phyloP scores from a whole-genome alignment of 1,140 invertebrate genomes.

The Episyrphus balteatus region DNA sequence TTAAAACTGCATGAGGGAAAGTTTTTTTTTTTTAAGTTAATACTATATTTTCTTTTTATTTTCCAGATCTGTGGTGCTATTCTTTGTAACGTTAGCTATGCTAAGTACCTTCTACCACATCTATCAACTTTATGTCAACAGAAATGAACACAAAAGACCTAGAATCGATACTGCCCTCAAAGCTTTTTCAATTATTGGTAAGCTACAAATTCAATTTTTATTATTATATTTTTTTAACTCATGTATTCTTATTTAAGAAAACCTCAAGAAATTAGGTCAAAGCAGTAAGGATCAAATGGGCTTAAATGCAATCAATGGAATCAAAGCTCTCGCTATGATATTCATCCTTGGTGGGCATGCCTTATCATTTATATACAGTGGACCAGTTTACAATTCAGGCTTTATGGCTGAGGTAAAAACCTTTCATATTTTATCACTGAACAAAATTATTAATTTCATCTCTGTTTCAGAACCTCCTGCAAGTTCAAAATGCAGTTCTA shows the following conservation, averaged over 20 bases:
- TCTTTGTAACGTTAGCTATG: conserved; percentile 19
- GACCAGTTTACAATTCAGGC: conserved; percentile 48
- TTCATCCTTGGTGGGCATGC: conserved; percentile 53
- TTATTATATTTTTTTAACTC: conserved; percentile 44
- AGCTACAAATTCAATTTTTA: conserved; percentile 36
- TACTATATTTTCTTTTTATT: conserved; percentile 8
- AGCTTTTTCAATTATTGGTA: conserved; percentile 17
- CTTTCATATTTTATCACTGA: conserved; percentile 7
- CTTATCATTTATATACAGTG: conserved; percentile 49
- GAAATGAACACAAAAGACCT: conserved; percentile 2
- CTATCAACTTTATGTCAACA: conserved; percentile 3
- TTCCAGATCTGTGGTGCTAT: conserved; percentile 21
- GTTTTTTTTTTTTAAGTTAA: too few relatives aligned
- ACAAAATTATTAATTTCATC: neutral
- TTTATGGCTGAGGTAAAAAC: conserved; percentile 44
- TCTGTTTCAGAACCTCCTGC: conserved; percentile 4
- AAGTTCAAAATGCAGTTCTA: conserved; percentile 40
- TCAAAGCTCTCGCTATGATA: conserved; percentile 51
- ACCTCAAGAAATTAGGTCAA: conserved; percentile 43
- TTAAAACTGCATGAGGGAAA: too few relatives aligned
- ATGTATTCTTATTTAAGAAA: conserved; percentile 51
- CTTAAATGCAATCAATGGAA: conserved; percentile 51
- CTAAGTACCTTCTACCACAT: conserved; percentile 13
- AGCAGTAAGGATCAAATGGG: conserved; percentile 43
- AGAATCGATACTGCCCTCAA: conserved; percentile 6